Conservation (phyloP, 2,888 invertebrate genomes). For the Octonoba sinensis region DNA sequence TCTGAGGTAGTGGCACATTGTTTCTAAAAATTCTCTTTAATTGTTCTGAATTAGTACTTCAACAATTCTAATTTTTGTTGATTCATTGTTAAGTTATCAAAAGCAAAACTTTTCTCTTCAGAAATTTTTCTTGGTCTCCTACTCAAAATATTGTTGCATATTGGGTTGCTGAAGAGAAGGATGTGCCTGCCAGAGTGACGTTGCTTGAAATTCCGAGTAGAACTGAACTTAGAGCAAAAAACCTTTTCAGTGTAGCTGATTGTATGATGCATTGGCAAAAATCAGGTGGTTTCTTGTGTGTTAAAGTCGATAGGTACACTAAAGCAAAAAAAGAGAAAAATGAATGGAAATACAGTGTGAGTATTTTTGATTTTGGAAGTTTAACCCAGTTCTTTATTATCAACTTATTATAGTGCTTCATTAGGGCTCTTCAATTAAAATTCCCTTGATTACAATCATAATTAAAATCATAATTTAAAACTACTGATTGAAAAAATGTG, state of each 20-base stretch:
- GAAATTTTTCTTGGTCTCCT: conserved; percentile 98
- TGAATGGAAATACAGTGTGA: conserved; percentile 89
- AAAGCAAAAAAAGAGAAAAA: conserved; percentile 88
- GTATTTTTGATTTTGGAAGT: conserved; percentile 68
- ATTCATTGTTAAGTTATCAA: too few relatives aligned
- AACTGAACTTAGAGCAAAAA: conserved; percentile 90
- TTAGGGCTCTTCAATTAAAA: too few relatives aligned
- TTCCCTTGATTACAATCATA: too few relatives aligned
- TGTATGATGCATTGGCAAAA: conserved; percentile 99
- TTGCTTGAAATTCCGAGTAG: conserved; percentile 91
- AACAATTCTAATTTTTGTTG: background rate
- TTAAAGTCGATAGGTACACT: conserved; percentile 89
- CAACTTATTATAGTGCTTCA: too few relatives aligned
- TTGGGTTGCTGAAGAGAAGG: conserved; percentile 95
- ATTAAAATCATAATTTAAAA: too few relatives aligned
- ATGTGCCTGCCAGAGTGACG: conserved; percentile 94
- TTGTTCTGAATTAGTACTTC: background rate
- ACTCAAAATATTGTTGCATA: conserved; percentile 96
- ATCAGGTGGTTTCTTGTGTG: conserved; percentile 96
- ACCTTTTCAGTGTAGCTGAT: conserved; percentile 97
- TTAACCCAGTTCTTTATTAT: too few relatives aligned
- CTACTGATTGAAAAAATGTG: too few relatives aligned
- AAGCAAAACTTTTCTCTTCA: conserved; percentile 71
- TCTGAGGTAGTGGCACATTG: too few relatives aligned
- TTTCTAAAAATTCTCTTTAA: background rate